Base-by-base conservation (phyloP, 1,140 invertebrate species). In the Cataglyphis hispanica region DNA sequence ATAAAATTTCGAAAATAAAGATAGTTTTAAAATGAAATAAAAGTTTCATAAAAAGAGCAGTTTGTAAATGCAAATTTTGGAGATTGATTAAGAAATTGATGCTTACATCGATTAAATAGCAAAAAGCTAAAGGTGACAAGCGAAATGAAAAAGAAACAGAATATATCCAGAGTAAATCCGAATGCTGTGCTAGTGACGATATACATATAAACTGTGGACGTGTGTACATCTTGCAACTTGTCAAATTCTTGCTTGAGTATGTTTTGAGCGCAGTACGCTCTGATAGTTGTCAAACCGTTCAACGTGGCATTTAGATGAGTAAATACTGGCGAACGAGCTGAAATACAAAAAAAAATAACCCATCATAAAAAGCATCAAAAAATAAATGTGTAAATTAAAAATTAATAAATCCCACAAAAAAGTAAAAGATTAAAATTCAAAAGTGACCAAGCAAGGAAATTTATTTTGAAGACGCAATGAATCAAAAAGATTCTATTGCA, bases 261-360 rank as follows among this genome's bases (percentile, higher is more conserved):
- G 87, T 97, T 95, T 94, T 99, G 96, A 0, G 97, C 97, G 50
- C 96, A 95, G 89, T 98, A 98, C 0, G 98, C 98, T 81, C 98
- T 95, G 74, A 99, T 98, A 0, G 98, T 99, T 0, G 98, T 96
- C 34, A 99, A 95, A 7, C 99, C 99, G 94, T 98, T 97, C 0
- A 99, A 94, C 0, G 98, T 97, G 34, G 98, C 97, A 93, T 97
- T 98, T 69, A 99, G 95, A 92, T 99, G 98, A 11, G 98, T 98
- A 89, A 98, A 98, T 2, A 98, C 97, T 37, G 98, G 98, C 91
- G 97, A 97, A 81, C 97, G 96, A 69, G 96, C 97, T 97, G 91
- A 43, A 93, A 93, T 69, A 78, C 63, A 78, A 67, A 88, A 93
- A 0, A 97, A 97, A 6, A 10, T 31, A 31, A 31, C 1, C 0